A percentile compares a stretch with the other conserved stretches of the same genome.
Conservation (phyloP, 2,113 vertebrate genomes). For the Mormyrus lacerda region DNA sequence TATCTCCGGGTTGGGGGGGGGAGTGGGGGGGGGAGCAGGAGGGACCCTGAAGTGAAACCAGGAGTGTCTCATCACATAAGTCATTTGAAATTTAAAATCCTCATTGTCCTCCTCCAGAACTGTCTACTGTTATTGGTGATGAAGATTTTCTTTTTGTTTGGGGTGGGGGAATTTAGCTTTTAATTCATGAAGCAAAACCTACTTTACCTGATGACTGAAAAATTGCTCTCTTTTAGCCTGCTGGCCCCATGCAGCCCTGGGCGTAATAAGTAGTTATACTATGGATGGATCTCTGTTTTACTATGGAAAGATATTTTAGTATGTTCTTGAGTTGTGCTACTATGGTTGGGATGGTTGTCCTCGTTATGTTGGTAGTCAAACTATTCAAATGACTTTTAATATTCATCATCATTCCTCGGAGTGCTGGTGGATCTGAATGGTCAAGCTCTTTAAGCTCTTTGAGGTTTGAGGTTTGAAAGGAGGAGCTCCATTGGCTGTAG, state of each 20-base stretch:
- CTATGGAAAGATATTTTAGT: neutral
- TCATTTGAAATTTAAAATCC: neutral
- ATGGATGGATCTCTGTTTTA: neutral
- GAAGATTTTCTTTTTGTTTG: neutral
- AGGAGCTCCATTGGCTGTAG: neutral
- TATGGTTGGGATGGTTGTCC: neutral
- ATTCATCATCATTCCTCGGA: neutral
- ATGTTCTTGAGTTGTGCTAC: neutral
- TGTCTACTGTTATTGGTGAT: neutral
- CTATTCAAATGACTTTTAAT: neutral
- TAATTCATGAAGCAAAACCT: neutral
- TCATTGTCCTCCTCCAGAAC: neutral
- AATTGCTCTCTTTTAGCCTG: neutral
- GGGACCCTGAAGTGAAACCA: constrained; percentile 29
- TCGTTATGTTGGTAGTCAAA: neutral
- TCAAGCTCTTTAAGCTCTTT: no score
- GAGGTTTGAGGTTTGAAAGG: no score
- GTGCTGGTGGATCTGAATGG: neutral
- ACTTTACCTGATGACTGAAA: neutral
- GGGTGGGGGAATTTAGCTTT: neutral
- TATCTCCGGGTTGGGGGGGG: constrained; percentile 14
- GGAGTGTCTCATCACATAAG: constrained; percentile 23
- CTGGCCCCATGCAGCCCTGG: neutral
- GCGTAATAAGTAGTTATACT: neutral
- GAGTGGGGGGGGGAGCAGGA: neutral